phyloP scores from a whole-genome alignment of 2,113 vertebrate species.

The Corynorhinus townsendii region DNA sequence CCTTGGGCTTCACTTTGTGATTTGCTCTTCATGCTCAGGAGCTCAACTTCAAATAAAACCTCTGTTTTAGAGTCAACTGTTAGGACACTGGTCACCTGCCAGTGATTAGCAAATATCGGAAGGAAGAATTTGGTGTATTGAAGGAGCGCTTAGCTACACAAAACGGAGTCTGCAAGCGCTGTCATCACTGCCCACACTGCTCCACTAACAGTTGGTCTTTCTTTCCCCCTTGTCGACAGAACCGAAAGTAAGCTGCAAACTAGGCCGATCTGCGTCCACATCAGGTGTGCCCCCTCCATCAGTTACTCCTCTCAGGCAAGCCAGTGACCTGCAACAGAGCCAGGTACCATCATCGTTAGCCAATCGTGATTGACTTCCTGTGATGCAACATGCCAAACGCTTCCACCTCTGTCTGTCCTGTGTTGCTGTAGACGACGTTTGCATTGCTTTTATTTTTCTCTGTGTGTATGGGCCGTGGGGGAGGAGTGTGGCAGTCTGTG shows the following conservation, averaged over 20 bases:
- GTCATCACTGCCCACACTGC: accelerated
- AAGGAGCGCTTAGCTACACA: background rate
- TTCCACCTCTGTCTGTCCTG: slow-evolving; percentile 84
- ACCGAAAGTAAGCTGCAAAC: slow-evolving; percentile 86
- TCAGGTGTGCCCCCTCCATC: slow-evolving; percentile 92
- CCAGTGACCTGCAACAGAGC: slow-evolving; percentile 88
- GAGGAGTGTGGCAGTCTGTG: slow-evolving; percentile 28
- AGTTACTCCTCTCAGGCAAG: slow-evolving; percentile 87
- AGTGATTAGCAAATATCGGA: background rate
- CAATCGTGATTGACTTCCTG: slow-evolving; percentile 86
- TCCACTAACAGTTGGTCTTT: slow-evolving; percentile 9
- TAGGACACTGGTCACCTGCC: background rate
- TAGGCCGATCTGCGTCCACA: slow-evolving; percentile 92
- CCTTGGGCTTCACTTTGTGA: accelerated
- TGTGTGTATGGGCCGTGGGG: slow-evolving; percentile 40
- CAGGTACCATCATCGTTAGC: slow-evolving; percentile 90
- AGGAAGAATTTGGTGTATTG: background rate
- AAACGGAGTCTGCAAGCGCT: accelerated
- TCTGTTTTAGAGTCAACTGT: background rate
- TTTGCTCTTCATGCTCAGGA: background rate
- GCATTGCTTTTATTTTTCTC: slow-evolving; percentile 66
- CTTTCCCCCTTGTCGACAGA: slow-evolving; percentile 77
- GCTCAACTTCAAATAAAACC: background rate
- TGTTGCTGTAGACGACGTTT: slow-evolving; percentile 77
- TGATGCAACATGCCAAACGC: slow-evolving; percentile 85